These are phyloP conservation scores for Cinclus cinclus DNA, from an alignment of 2,113 vertebrate species.

Conservation along the genomic window DNA sequence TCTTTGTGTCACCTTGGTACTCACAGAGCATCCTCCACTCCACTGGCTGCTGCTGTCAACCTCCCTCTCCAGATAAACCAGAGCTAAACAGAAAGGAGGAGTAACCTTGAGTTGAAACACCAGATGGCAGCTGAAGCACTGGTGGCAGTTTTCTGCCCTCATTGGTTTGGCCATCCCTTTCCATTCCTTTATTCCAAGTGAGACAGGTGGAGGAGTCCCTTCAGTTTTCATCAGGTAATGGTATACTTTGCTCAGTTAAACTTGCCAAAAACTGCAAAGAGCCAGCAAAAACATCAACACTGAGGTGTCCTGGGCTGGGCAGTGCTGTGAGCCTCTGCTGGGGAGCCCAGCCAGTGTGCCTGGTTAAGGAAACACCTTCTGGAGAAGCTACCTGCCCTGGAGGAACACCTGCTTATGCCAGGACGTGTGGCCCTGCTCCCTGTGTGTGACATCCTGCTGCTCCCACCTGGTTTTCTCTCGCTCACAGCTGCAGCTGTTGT, in stretches of 20 bases:
- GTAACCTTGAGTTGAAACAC: not conserved
- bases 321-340: not conserved
- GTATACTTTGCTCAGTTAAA: not conserved
- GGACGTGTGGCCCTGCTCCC: not conserved
- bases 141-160: not conserved
- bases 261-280: not conserved
- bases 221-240: accelerated
- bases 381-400: not conserved
- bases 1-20: not conserved
- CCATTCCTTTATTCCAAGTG: not conserved
- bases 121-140: not conserved
- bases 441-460: not conserved
- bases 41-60: not conserved
- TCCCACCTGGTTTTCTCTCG: accelerated
- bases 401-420: accelerated
- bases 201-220: not conserved
- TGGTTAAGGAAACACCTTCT: not conserved
- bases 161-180: not conserved
- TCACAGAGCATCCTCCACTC: not conserved
- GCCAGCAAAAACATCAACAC: not conserved
- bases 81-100: not conserved
- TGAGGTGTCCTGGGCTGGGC: not conserved
- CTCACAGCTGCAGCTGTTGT: accelerated
- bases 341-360: not conserved
- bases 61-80: not conserved